Evolutionary conservation across 1,140 invertebrate genomes (phyloP), one percentile per base, ranked within the genome.

Genomic region (Drosophila albomicans): DNA sequence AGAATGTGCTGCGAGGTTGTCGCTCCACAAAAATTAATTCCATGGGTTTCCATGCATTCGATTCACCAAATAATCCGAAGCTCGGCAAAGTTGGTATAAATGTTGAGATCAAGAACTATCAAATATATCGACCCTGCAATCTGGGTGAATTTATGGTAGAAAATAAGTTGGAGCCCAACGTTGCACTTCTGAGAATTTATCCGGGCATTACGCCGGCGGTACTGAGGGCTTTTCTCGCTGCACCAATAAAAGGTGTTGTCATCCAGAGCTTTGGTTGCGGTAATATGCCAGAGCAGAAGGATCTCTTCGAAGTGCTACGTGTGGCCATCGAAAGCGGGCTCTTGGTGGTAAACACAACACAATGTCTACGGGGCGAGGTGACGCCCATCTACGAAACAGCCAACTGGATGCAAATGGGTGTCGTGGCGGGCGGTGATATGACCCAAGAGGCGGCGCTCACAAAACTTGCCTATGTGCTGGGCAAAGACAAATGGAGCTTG

Each of bases 401-500:
- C 61, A 82, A 93, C 5, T 86, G 95, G 25, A 73, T 91, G 8
- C 93, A 94, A 41, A 93, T 94, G 43, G 98, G 98, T 6, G 96
- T 99, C 2, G 95, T 98, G 32, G 94, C 96, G 0, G 98, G 98
- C 0, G 96, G 94, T 63, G 98, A 99, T 91, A 98, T 99, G 97
- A 99, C 98, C 0, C 95, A 96, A 0, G 98, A 99, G 93, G 98
- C 98, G 0, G 98, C 98, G 0, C 93, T 99, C 0, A 96, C 97
- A 1, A 99, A 99, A 93, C 93, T 99, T 0, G 94, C 95, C 0
- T 99, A 99, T 85, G 97, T 99, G 1, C 93, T 99, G 3, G 96
- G 96, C 0, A 98, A 98, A 91, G 16, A n/a, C 8, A 93, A 94
- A 38, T 97, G 96, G 94, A 94, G 95, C 67, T 91, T 95, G 4